Conservation (phyloP, 2,113 vertebrate genomes). For the Phylloscopus trochiloides region DNA sequence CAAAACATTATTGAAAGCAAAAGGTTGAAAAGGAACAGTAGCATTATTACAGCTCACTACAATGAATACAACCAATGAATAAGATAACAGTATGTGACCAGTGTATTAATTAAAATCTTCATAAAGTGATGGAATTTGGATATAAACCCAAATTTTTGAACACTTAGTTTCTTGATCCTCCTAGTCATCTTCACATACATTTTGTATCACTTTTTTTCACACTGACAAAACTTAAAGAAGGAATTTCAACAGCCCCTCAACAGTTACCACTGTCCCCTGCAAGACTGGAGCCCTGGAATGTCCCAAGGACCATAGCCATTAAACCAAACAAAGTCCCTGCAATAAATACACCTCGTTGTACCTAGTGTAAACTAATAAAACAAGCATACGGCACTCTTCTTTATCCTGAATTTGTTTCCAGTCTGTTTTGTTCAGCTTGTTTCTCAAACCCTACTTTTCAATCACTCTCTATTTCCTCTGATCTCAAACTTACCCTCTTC, state of each 20-base stretch:
- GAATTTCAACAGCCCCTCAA: not conserved
- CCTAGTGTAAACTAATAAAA: not conserved
- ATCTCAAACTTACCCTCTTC: not conserved
- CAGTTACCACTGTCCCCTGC: no score
- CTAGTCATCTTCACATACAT: not conserved
- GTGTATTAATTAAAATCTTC: not conserved
- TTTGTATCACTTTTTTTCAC: not conserved
- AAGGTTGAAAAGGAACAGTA: not conserved
- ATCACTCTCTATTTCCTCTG: not conserved
- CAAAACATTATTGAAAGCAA: not conserved
- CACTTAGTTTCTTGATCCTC: not conserved
- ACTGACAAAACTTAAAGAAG: not conserved
- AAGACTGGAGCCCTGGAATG: rapidly evolving
- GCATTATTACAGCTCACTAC: not conserved
- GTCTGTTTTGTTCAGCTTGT: not conserved
- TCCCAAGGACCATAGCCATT: not conserved
- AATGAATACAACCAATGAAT: not conserved
- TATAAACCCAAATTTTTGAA: not conserved
- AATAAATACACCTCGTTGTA: rapidly evolving
- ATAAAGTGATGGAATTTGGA: not conserved
- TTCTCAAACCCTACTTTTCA: not conserved
- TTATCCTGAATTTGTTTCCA: not conserved
- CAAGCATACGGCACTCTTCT: not conserved
- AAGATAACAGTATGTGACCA: not conserved
- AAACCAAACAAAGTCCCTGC: not conserved